A percentile compares a stretch with the other conserved stretches of the same genome.
These are phyloP conservation scores for Albula goreensis DNA, from an alignment of 2,113 vertebrate species.

Conservation along the genomic window DNA sequence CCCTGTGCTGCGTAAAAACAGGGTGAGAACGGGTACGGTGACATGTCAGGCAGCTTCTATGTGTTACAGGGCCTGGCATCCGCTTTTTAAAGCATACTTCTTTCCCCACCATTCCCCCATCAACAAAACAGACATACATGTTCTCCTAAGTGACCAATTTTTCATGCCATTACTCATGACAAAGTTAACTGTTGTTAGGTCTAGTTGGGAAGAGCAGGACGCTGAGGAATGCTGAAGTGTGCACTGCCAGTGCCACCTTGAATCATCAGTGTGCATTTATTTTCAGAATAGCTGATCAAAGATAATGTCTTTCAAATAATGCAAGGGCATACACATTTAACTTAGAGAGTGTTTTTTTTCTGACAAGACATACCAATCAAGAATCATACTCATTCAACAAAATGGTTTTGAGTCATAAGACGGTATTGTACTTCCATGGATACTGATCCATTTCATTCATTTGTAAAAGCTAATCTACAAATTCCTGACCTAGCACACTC, in stretches of 20 bases:
- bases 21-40: background rate
- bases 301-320: background rate
- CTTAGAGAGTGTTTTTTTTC: background rate
- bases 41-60: background rate
- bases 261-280: background rate
- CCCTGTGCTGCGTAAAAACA: background rate
- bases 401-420: background rate
- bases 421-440: background rate
- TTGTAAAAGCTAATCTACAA: background rate
- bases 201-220: background rate
- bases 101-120: background rate
- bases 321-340: background rate
- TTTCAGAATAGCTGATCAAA: background rate
- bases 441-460: background rate
- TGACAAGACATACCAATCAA: background rate
- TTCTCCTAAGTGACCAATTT: background rate
- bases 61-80: background rate
- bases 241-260: background rate
- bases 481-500: background rate
- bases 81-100: background rate
- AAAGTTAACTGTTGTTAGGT: background rate
- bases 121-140: background rate
- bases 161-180: background rate
- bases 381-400: background rate
- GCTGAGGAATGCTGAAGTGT: background rate